A percentile compares a stretch with the other conserved stretches of the same genome.
phyloP scores from a whole-genome alignment of 2,888 invertebrate species.

The Villa cingulata region DNA sequence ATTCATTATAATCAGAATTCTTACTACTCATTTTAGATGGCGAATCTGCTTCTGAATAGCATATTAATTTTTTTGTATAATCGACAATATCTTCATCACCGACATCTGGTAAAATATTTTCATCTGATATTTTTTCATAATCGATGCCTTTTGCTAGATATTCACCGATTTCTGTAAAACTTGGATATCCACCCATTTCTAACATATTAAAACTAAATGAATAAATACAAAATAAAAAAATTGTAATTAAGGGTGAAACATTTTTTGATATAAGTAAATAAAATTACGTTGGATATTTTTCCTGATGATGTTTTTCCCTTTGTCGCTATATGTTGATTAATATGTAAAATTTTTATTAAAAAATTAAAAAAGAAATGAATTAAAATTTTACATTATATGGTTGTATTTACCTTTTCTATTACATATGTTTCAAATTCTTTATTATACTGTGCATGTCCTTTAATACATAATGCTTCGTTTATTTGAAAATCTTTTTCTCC shows the following conservation, averaged over 20 bases:
- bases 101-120: constrained; percentile 9
- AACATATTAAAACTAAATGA: constrained; percentile 22
- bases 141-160: constrained; percentile 19
- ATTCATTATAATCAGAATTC: too few relatives aligned
- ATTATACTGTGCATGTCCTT: constrained; percentile 3
- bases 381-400: neutral
- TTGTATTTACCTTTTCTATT: neutral
- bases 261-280: neutral
- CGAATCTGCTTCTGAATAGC: too few relatives aligned
- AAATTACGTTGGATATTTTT: constrained; percentile 21
- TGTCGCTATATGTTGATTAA: neutral
- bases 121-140: constrained; percentile 16
- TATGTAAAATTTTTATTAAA: too few relatives aligned
- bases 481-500: constrained; percentile 10
- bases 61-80: neutral
- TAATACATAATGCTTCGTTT: constrained; percentile 8
- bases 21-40: too few relatives aligned
- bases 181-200: constrained; percentile 24
- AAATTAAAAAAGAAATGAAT: too few relatives aligned
- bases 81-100: constrained; percentile 2
- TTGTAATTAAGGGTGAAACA: too few relatives aligned
- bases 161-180: constrained; percentile 19
- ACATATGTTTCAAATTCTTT: neutral
- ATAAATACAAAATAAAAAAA: neutral
- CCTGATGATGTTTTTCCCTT: constrained; percentile 16